Base-by-base conservation (phyloP, 2,888 invertebrate species). In the Cheilosia soror region DNA sequence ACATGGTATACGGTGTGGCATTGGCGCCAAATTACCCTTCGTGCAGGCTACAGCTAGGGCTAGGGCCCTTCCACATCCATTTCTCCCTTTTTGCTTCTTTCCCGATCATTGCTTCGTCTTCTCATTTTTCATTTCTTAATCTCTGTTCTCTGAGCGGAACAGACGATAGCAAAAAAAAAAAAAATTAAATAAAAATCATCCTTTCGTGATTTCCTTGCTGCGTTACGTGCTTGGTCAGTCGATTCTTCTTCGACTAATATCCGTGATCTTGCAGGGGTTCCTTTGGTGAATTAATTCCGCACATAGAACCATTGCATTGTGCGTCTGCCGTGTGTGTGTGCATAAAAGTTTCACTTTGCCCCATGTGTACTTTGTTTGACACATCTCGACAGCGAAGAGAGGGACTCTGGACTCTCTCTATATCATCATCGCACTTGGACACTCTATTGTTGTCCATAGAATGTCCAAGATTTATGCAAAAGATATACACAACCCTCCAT, bases 11-110 rank as follows among this genome's bases (percentile, higher is more conserved):
- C 29, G 15, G 37, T 29, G 20, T 80, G 66, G 62, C 71, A 80
- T 81, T 85, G 85, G 85, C 85, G 85, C 85, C 85, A 85, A 85
- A 85, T 85, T 85, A 85, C 85, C 85, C 85, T 85, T 72, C 81
- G 72, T 49, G 63, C 15, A 15, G 13, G 11, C n/a, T 25, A 29
- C 4, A 15, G 31, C 25, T 1, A 25, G 4, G 5, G 13, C 13
- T 9, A 13, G 25, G 49, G 44, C 7, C 15, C 44, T 37, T 37
- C 37, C 25, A 20, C 13, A 62, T 69, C 27, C 55, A 15, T 29
- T 72, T 65, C 47, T 65, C 15, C 37, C 51, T 72, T 68, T 73
- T 5, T 33, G 27, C 3, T 40, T 51, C 31, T 66, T 66, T 71
- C 76, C 58, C 40, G 66, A 68, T 78, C 83, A 68, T 68, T 83